phyloP scores from a whole-genome alignment of 2,888 invertebrate genomes.

The Sturmia bella region DNA sequence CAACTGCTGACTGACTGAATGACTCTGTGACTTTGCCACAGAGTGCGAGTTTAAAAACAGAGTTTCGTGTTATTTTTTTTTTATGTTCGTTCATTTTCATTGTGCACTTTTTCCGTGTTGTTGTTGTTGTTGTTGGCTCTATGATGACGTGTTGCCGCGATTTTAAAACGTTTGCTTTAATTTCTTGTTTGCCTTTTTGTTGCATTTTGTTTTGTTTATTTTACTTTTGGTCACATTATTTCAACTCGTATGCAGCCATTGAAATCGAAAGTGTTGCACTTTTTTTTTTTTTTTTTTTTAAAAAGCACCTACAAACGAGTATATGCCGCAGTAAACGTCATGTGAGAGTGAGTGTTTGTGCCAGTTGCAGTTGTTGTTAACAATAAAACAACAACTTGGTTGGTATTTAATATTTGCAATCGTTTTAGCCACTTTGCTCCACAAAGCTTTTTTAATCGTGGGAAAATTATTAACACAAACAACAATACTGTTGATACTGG shows the following conservation, averaged over 20 bases:
- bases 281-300: constrained; percentile 58
- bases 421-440: constrained; percentile 54
- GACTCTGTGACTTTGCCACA: constrained; percentile 11
- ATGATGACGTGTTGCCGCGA: constrained; percentile 67
- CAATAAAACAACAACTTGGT: constrained; percentile 38
- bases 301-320: constrained; percentile 15
- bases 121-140: constrained; percentile 52
- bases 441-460: constrained; percentile 56
- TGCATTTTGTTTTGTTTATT: constrained; percentile 43
- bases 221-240: constrained; percentile 57
- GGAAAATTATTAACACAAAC: constrained; percentile 60
- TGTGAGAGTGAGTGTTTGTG: constrained; percentile 9
- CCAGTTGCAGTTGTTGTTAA: constrained; percentile 45
- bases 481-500: constrained; percentile 18
- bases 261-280: constrained; percentile 67
- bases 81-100: constrained; percentile 10
- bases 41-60: constrained; percentile 35
- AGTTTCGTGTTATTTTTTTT: background rate
- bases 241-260: constrained; percentile 40
- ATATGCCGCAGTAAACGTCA: background rate
- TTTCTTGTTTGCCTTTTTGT: background rate
- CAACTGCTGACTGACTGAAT: constrained; percentile 41
- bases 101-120: constrained; percentile 2
- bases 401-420: constrained; percentile 56
- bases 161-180: constrained; percentile 56